phyloP scores from a whole-genome alignment of 2,888 invertebrate genomes.

The Oscheius onirici region DNA sequence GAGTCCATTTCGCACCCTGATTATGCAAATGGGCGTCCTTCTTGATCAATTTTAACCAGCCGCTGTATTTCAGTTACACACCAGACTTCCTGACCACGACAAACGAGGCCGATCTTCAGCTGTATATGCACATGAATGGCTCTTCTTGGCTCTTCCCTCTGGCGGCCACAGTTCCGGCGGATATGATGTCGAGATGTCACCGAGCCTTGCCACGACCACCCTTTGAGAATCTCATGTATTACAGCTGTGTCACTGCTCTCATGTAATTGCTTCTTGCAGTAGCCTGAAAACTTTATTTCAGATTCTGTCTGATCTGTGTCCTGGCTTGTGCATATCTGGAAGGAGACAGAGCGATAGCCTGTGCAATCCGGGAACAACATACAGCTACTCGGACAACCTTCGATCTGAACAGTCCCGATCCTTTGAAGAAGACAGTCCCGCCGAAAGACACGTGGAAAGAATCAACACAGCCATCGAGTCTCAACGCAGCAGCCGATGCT shows the following conservation, averaged over 20 bases:
- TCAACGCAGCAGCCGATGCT: slow-evolving; percentile 40
- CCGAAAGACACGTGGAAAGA: slow-evolving; percentile 11
- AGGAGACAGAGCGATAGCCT: slow-evolving; percentile 69
- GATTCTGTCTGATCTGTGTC: slow-evolving; percentile 70
- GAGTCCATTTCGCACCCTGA: slow-evolving; percentile 63
- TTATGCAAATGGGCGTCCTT: slow-evolving; percentile 6
- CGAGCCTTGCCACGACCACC: slow-evolving; percentile 80
- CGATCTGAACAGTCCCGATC: slow-evolving; percentile 43
- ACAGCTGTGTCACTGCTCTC: slow-evolving; percentile 72
- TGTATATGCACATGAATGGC: slow-evolving; percentile 72
- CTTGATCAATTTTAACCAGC: background rate
- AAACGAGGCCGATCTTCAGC: slow-evolving; percentile 76
- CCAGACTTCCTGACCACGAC: slow-evolving; percentile 86
- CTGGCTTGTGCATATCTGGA: slow-evolving; percentile 71
- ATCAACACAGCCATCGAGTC: slow-evolving; percentile 13
- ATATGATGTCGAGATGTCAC: slow-evolving; percentile 74
- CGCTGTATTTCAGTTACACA: slow-evolving; percentile 78
- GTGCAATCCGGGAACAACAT: slow-evolving; percentile 59
- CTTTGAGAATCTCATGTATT: slow-evolving; percentile 83
- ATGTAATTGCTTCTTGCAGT: slow-evolving; percentile 52
- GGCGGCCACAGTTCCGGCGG: slow-evolving; percentile 78
- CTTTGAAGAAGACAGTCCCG: slow-evolving; percentile 11
- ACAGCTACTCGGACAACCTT: slow-evolving; percentile 42
- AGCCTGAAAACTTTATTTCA: slow-evolving; percentile 41
- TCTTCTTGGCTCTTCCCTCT: slow-evolving; percentile 77